These are phyloP conservation scores for Desmophyllum pertusum DNA, from an alignment of 92 coral and sea anemone genomes.

Conservation along the genomic window DNA sequence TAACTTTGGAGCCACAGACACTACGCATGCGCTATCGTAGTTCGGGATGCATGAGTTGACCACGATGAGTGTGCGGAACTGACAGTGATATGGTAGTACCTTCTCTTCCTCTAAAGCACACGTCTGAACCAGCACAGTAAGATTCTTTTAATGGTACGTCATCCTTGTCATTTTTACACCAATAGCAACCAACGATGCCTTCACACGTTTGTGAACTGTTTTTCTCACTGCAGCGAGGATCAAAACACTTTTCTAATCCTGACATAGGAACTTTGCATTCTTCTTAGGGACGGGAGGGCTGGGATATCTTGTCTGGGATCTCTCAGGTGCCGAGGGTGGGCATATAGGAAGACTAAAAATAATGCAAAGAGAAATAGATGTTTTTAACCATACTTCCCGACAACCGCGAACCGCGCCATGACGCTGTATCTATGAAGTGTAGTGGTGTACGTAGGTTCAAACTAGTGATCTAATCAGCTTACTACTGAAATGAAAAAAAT, in stretches of 20 bases:
- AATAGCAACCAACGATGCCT: constrained; percentile 59
- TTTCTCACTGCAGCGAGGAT: constrained; percentile 12
- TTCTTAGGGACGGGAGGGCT: not conserved
- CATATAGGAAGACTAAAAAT: constrained; percentile 31
- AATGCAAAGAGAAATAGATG: not conserved
- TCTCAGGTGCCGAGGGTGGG: constrained; percentile 3
- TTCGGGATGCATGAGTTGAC: no score
- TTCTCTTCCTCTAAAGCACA: constrained; percentile 65
- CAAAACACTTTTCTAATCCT: constrained; percentile 19
- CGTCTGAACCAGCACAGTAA: constrained; percentile 47
- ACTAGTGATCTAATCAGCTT: no score
- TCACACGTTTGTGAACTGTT: constrained; percentile 41
- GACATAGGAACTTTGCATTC: not conserved
- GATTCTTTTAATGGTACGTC: constrained; percentile 42
- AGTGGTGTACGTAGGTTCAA: no score
- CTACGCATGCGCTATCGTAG: no score
- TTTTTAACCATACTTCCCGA: not conserved
- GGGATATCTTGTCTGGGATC: not conserved
- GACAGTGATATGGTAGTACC: constrained; percentile 19
- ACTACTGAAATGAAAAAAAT: no score
- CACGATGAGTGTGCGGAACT: no score
- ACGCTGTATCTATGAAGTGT: not conserved
- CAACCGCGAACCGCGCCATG: not conserved
- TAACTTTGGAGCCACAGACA: no score
- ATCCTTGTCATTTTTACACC: constrained; percentile 59